A percentile compares a stretch with the other conserved stretches of the same genome.
Evolutionary conservation across 2,113 vertebrate species (phyloP).

Genomic region (Syngnathoides biaculeatus): DNA sequence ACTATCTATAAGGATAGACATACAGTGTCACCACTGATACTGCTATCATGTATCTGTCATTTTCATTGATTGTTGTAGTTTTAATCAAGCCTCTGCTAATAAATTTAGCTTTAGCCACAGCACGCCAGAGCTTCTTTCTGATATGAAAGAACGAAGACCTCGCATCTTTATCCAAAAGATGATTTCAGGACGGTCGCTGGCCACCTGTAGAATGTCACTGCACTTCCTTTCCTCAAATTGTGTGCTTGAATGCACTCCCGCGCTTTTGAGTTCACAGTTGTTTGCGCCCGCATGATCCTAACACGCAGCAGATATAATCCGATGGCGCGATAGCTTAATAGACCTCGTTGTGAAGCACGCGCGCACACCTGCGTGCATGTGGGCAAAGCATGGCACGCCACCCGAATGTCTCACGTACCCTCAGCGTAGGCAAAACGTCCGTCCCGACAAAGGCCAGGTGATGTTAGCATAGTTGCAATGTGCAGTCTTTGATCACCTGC

Average conservation of each 20-base stretch:
- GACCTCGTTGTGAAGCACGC: slow-evolving; percentile 17
- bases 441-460: slow-evolving; percentile 44
- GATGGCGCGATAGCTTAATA: slow-evolving; percentile 13
- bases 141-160: neutral
- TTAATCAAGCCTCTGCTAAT: too few species aligned
- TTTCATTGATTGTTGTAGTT: too few species aligned
- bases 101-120: too few species aligned
- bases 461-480: slow-evolving; percentile 19
- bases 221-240: slow-evolving; percentile 8
- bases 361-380: slow-evolving; percentile 44
- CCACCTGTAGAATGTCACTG: neutral
- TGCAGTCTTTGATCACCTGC: slow-evolving; percentile 16
- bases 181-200: neutral
- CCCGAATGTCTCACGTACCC: slow-evolving; percentile 16
- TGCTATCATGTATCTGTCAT: too few species aligned
- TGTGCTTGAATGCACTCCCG: slow-evolving; percentile 1
- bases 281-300: slow-evolving; percentile 29
- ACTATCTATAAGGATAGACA: too few species aligned
- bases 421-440: slow-evolving; percentile 18
- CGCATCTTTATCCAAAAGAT: neutral
- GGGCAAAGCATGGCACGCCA: slow-evolving; percentile 29
- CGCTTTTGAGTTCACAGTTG: slow-evolving; percentile 21
- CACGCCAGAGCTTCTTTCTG: too few species aligned
- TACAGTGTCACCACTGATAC: neutral
- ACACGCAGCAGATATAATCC: slow-evolving; percentile 48